A percentile compares a stretch with the other conserved stretches of the same genome.
Evolutionary conservation across 2,113 vertebrate genomes (phyloP).

Genomic region (Pogonocichla stellata): DNA sequence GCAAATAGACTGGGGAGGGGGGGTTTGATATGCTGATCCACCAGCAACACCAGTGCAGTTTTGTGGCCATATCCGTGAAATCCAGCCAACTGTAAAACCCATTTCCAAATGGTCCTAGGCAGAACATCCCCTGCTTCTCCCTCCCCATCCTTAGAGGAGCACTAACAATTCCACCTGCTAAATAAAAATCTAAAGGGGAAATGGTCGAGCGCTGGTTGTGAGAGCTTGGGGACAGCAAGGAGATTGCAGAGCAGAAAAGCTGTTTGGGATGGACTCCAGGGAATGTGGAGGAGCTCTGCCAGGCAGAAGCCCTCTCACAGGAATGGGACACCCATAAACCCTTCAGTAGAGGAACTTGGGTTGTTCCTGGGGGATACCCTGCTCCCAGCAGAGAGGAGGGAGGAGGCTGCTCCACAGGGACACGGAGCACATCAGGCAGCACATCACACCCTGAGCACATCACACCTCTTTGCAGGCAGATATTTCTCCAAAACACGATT

Average conservation of each 20-base stretch:
- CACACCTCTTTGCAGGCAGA: neutral
- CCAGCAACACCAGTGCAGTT: accelerated
- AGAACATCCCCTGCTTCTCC: neutral
- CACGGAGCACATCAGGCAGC: accelerated
- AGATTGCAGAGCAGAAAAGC: neutral
- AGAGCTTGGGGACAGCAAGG: neutral
- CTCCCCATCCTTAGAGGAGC: neutral
- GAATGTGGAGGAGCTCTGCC: neutral
- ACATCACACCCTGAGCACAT: neutral
- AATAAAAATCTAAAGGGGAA: neutral
- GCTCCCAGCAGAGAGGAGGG: neutral
- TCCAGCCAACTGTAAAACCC: neutral
- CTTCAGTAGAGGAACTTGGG: neutral
- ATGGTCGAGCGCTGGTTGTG: neutral
- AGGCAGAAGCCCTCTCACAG: neutral
- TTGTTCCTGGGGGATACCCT: neutral
- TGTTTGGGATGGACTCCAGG: neutral
- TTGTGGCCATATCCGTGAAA: neutral
- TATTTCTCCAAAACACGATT: neutral
- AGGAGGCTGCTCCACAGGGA: accelerated
- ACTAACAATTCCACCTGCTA: neutral
- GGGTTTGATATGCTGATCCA: accelerated
- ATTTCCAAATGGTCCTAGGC: neutral
- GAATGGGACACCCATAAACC: neutral
- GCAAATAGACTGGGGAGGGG: accelerated